Evolutionary conservation across 2,888 invertebrate genomes (phyloP).

Genomic region (Diaprepes abbreviatus): DNA sequence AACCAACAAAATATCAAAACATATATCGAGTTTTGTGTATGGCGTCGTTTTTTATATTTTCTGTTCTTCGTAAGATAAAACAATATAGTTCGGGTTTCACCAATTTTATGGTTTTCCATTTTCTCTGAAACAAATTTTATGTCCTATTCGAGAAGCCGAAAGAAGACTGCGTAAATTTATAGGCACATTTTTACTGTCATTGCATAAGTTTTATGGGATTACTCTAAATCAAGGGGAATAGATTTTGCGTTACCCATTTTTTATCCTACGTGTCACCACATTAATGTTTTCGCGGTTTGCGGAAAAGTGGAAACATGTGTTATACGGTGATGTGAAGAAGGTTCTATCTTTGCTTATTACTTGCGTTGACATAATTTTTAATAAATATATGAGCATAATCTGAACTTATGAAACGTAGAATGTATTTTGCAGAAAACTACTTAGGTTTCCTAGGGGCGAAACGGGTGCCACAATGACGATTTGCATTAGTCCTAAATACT

Average conservation of each 20-base stretch:
- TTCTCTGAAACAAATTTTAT: conserved; percentile 23
- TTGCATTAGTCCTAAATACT: no score
- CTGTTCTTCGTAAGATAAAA: conserved; percentile 24
- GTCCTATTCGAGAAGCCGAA: conserved; percentile 16
- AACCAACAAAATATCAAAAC: neutral
- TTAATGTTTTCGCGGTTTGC: neutral
- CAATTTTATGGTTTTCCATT: conserved; percentile 30
- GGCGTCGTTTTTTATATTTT: conserved; percentile 20
- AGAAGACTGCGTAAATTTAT: conserved; percentile 23
- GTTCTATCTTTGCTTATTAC: no score
- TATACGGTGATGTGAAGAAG: neutral
- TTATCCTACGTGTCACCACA: neutral
- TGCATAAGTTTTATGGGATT: conserved; percentile 31
- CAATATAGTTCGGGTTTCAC: conserved; percentile 28
- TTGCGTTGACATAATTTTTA: no score
- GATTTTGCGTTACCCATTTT: conserved; percentile 14
- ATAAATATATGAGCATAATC: no score
- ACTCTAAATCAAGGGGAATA: conserved; percentile 18
- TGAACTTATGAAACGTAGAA: no score
- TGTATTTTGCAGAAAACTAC: no score
- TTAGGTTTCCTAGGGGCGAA: no score
- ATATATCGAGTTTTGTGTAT: neutral
- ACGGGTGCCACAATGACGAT: no score
- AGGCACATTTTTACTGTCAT: conserved; percentile 26
- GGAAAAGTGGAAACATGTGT: neutral